Percentiles rank a stretch among this genome's conserved stretches.
Evolutionary conservation across 1,140 invertebrate species (phyloP).

Genomic region (Drosophila jambulina): DNA sequence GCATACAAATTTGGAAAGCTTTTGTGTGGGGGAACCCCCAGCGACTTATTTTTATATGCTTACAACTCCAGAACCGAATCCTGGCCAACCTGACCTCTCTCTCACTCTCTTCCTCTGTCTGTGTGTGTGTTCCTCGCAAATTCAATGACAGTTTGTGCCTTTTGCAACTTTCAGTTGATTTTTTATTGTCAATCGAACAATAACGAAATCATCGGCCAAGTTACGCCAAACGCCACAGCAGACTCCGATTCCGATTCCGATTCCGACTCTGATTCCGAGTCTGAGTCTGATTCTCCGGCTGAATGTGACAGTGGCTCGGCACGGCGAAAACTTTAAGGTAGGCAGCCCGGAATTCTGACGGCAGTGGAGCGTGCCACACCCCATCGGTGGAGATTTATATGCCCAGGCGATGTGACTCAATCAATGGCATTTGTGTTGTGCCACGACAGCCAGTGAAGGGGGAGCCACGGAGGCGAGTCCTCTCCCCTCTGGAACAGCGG

Average conservation of each 20-base stretch:
- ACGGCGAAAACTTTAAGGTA: slow-evolving; percentile 81
- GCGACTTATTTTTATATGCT: slow-evolving; percentile 79
- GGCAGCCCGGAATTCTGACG: slow-evolving; percentile 55
- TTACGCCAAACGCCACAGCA: slow-evolving; percentile 76
- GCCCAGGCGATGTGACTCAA: slow-evolving; percentile 82
- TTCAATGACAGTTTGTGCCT: slow-evolving; percentile 79
- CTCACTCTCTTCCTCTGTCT: background rate
- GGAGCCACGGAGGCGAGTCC: slow-evolving; percentile 7
- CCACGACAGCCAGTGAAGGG: slow-evolving; percentile 40
- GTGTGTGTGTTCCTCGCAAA: slow-evolving; percentile 43
- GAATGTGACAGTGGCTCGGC: slow-evolving; percentile 41
- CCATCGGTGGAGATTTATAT: slow-evolving; percentile 82
- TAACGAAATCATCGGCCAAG: slow-evolving; percentile 82
- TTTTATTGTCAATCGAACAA: slow-evolving; percentile 84
- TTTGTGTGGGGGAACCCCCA: slow-evolving; percentile 47
- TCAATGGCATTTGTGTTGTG: slow-evolving; percentile 81
- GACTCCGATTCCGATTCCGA: slow-evolving; percentile 15
- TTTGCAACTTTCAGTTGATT: slow-evolving; percentile 81
- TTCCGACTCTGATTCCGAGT: background rate
- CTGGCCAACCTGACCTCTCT: slow-evolving; percentile 30
- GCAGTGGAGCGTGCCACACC: slow-evolving; percentile 67
- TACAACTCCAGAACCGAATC: slow-evolving; percentile 45
- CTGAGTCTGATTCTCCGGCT: slow-evolving; percentile 13
- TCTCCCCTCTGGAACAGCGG: slow-evolving; percentile 10
- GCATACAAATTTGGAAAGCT: slow-evolving; percentile 73